Conservation (phyloP, 2,888 invertebrate species). For the Volucella bombylans region DNA sequence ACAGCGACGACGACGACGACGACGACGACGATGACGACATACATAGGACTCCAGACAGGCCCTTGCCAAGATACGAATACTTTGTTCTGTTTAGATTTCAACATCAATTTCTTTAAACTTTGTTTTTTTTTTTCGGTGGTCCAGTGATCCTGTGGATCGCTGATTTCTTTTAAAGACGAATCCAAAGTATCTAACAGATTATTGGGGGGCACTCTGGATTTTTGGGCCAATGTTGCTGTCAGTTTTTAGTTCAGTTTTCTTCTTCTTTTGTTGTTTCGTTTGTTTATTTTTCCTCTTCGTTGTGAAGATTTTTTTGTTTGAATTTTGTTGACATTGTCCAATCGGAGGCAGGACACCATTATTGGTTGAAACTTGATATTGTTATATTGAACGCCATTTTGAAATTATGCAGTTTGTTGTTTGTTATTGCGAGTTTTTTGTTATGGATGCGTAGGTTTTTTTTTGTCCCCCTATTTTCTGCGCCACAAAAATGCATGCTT, state of each 20-base stretch:
- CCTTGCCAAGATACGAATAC: conserved; percentile 56
- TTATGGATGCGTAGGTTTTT: not conserved
- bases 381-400: conserved; percentile 71
- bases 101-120: conserved; percentile 72
- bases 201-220: not conserved
- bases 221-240: conserved; percentile 72
- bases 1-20: no score
- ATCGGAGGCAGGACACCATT: conserved; percentile 70
- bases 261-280: conserved; percentile 31
- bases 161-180: no score
- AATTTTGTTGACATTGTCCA: conserved; percentile 69
- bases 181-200: no score
- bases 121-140: conserved; percentile 27
- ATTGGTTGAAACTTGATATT: conserved; percentile 74
- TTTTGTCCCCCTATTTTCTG: conserved; percentile 10
- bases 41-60: conserved; percentile 26
- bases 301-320: conserved; percentile 27
- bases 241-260: conserved; percentile 67
- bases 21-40: not conserved
- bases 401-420: conserved; percentile 14
- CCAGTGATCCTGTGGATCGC: conserved; percentile 15
- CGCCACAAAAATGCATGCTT: not conserved
- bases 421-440: not conserved
- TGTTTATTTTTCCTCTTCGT: conserved; percentile 28
- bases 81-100: conserved; percentile 74